These are phyloP conservation scores for Orchestes rusci DNA, from an alignment of 2,888 invertebrate species.

Conservation along the genomic window DNA sequence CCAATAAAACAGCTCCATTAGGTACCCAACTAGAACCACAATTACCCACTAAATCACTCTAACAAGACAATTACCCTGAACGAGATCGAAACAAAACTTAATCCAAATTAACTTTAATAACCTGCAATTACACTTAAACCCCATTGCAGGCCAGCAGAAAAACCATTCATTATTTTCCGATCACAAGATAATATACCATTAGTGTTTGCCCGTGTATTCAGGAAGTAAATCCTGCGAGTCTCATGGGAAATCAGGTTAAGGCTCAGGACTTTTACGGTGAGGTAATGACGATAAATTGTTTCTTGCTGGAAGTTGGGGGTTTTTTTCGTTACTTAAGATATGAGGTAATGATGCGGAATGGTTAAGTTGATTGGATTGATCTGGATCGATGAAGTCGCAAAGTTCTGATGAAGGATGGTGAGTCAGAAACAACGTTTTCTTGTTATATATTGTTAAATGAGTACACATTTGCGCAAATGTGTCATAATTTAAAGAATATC, in stretches of 20 bases:
- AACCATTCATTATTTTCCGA: conserved; percentile 6
- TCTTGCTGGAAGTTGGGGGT: conserved; percentile 2
- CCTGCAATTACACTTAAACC: conserved; percentile 5
- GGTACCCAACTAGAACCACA: no score
- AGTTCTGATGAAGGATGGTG: no score
- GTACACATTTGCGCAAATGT: no score
- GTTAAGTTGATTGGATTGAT: no score
- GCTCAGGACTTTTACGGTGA: not conserved
- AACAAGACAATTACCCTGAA: no score
- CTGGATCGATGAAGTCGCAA: no score
- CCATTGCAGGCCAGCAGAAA: not conserved
- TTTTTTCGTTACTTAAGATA: not conserved
- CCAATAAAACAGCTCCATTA: no score
- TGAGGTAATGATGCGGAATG: not conserved
- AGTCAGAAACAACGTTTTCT: no score
- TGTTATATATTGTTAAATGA: no score
- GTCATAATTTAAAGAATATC: no score
- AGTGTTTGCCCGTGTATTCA: not conserved
- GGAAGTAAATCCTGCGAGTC: conserved; percentile 6
- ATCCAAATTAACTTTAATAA: conserved; percentile 5
- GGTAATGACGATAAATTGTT: not conserved
- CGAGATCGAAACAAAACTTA: no score
- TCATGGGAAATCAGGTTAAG: conserved; percentile 8
- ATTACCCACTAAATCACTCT: no score
- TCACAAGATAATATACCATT: conserved; percentile 8